Evolutionary conservation across 2,797 vertebrate species (phyloP), one percentile per base, ranked within the genome.

Genomic region (Aplochiton taeniatus): DNA sequence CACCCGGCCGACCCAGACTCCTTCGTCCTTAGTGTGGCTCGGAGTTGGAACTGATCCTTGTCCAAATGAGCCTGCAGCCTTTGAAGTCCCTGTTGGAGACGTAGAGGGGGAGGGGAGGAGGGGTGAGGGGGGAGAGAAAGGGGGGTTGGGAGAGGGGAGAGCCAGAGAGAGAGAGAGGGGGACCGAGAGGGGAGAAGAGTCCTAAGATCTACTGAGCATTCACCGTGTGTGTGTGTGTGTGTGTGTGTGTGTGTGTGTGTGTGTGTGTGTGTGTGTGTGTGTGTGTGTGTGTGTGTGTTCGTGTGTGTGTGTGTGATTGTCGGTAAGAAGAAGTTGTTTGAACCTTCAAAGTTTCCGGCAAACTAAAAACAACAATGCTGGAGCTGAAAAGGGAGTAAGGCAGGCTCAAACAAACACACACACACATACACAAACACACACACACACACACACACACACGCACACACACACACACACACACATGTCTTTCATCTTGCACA

Each of bases 371-470:
- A 59, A 59, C 58, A 61, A 7, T 14, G 12, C 16, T 62, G 48
- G 42, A 43, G 12, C 16, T 62, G 48, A 51, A 43, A 51, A 20
- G 2, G 46, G 9, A 14, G 2, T 2, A 2, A 48, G 9, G 13
- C 46, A 48, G 31, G 31, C 46, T 11, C 8, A 48, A 10, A 48
- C 46, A 48, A 9, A 14, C 46, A 48, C 46, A 48, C 46, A 57
- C 20, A 57, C 20, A 41, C 19, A 57, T 8, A 47, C 66, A 61
- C 58, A 56, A 13, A 47, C 17, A 51, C 19, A 62, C 18, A 60
- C 61, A 70, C 48, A 63, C 53, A 53, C 50, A 65, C 14, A 50
- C 50, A 60, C 60, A 67, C 61, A 60, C 56, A 57, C 66, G 58
- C 63, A 72, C 44, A 44, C 50, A 65, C 63, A 55, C 61, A 72